Base-by-base conservation (phyloP, 2,888 invertebrate genomes). In the Chloroclysta siterata region DNA sequence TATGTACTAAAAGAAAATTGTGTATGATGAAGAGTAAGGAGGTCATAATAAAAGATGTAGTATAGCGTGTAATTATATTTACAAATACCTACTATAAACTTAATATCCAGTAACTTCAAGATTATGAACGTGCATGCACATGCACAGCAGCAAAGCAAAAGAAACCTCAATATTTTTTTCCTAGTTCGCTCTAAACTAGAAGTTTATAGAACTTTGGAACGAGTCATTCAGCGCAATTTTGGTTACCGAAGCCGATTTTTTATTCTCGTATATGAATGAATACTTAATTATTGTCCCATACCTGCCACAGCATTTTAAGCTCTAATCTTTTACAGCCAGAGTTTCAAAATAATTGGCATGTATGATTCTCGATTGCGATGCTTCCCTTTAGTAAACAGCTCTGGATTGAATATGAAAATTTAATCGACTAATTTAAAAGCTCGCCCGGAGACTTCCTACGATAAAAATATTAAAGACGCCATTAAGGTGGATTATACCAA, bases 341-440 rank as follows among this genome's bases (percentile, higher is more conserved):
- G 72, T 65, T 42, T 58, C 74, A 68, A 75, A 66, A 77, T 59
- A 66, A 64, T 67, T 39, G 53, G 36, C 60, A 55, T 51, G 64
- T 67, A 51, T 60, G 62, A 73, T 75, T 74, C 74, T 73, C 72
- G 69, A 69, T 64, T 68, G 70, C 80, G 83, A 80, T 78, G 82
- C 81, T 83, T 94, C 94, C 94, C 94, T 88, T 87, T 91, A 90
- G 94, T 94, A 94, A 94, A 94, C 94, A 94, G 94, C 93, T 94
- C 94, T 94, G 95, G 95, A 95, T 95, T 95, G 95, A 95, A 95
- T 95, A 95, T 95, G 95, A 95, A 95, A 95, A 94, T 95, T 95
- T 95, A 95, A 95, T 95, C 94, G 93, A 93, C 94, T 94, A 94
- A 94, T 94, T 94, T 94, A 94, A 94, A 94, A 94, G 94, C 93